These are phyloP conservation scores for Phymastichus coffea DNA, from an alignment of 1,140 invertebrate species.

Conservation along the genomic window DNA sequence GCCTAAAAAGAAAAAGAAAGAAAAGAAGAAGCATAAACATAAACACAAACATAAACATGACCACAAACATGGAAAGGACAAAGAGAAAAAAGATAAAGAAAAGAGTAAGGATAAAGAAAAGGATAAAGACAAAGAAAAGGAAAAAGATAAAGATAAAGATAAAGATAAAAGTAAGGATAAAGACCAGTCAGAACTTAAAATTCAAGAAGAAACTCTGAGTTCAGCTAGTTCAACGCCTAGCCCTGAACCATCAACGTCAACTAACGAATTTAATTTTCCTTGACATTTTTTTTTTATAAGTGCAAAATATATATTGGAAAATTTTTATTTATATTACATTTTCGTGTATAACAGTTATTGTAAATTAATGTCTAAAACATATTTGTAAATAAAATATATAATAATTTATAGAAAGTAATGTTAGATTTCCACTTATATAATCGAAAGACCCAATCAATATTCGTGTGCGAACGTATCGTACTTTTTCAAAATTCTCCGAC, in stretches of 20 bases:
- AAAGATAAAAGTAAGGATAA: slow-evolving; percentile 53
- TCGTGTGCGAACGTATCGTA: too few relatives aligned
- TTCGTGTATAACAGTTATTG: slow-evolving; percentile 15
- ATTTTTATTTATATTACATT: slow-evolving; percentile 22
- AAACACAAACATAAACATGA: slow-evolving; percentile 76
- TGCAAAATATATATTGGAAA: slow-evolving; percentile 9
- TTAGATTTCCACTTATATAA: too few relatives aligned
- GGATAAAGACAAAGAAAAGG: slow-evolving; percentile 57
- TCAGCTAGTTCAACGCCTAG: slow-evolving; percentile 66
- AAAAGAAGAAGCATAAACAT: slow-evolving; percentile 80
- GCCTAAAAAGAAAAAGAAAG: slow-evolving; percentile 79
- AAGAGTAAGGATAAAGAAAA: slow-evolving; percentile 54
- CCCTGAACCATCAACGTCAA: slow-evolving; percentile 49
- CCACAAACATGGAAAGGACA: slow-evolving; percentile 66
- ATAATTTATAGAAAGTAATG: too few relatives aligned
- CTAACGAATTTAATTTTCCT: slow-evolving; percentile 47
- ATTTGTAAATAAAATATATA: too few relatives aligned
- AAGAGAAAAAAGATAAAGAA: slow-evolving; percentile 62
- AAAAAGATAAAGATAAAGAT: slow-evolving; percentile 50
- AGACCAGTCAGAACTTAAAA: slow-evolving; percentile 46
- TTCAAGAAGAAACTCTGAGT: slow-evolving; percentile 64
- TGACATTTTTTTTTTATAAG: slow-evolving; percentile 32
- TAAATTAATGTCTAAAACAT: not conserved
- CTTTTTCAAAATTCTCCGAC: too few relatives aligned
- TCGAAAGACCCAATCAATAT: too few relatives aligned